Evolutionary conservation across 2,113 vertebrate species (phyloP), one percentile per base, ranked within the genome.

Genomic region (Takifugu bimaculatus): DNA sequence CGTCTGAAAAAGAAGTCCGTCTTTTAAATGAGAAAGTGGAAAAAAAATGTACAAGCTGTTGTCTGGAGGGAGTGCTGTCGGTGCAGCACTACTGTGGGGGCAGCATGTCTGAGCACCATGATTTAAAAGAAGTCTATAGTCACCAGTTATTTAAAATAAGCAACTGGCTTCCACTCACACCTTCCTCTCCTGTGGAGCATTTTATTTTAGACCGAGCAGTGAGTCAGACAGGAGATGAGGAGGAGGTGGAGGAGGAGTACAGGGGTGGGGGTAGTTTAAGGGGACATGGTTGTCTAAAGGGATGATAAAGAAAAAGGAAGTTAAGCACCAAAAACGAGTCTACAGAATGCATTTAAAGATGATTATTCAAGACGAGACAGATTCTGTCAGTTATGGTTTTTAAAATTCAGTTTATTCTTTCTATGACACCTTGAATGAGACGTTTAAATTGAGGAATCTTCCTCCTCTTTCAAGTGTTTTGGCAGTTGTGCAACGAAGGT

Each of bases 171-270:
- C 78, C 60, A 57, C 55, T 75, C 73, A 54, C 72, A 80, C 79
- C 79, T 80, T 77, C 68, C 64, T 69, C 70, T 68, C 62, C 74
- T 65, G 54, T 60, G 57, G 15, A 55, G 63, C 25, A 11, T 74
- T 82, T 82, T 82, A 78, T 87, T 85, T 85, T 82, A 79, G 54
- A 71, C 61, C n/a, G 57, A 14, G 77, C 65, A 61, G 35, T 81
- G 82, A 85, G 77, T 86, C 84, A 86, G 77, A 74, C 56, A 68
- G 49, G 57, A 75, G 60, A 64, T 58, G 74, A 67, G 75, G 76
- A 53, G 25, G 74, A 57, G 26, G 67, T 49, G 54, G 54, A 51
- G 47, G 60, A 61, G 64, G 75, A 65, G 52, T 10, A 15, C 14
- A 10, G 9, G 7, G 35, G 35, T 39, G 35, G 35, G 35, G 35